A percentile compares a stretch with the other conserved stretches of the same genome.
phyloP scores from a whole-genome alignment of 2,113 vertebrate genomes.

The zebrafish (Danio rerio) region GRCz12tu NC_133179.1:3363001-3363500 shows the following conservation, averaged over 20 bases:
- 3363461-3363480: slow-evolving; percentile 97
- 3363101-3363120: no score
- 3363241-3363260: neutral
- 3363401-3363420: neutral
- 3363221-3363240: neutral
- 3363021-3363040: no score
- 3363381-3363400: neutral
- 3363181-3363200: neutral
- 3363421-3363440: slow-evolving; percentile 54
- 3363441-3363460: slow-evolving; percentile 90
- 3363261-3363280: neutral
- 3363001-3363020: no score
- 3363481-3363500: slow-evolving; percentile 94
- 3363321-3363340: neutral
- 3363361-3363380: neutral
- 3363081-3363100: no score
- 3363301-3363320: neutral
- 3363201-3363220: slow-evolving; percentile 2
- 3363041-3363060: no score
- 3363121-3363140: neutral
- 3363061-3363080: no score
- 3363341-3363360: no score
- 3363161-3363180: neutral
- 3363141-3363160: neutral
- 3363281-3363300: neutral